Conservation (phyloP, 2,797 vertebrate genomes). For the Hydrophis major region DNA sequence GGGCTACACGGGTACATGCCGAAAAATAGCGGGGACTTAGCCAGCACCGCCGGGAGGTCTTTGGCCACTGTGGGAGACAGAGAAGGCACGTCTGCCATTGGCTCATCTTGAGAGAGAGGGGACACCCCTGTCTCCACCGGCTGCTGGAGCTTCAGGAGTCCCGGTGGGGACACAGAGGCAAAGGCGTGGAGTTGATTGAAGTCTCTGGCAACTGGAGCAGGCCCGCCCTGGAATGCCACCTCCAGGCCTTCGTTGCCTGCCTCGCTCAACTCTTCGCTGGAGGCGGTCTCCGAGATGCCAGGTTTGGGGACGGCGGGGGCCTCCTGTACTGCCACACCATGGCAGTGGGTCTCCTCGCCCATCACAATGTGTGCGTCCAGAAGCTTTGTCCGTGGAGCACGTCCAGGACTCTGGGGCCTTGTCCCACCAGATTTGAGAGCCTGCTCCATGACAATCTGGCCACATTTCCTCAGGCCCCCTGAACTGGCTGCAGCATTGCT, state of each 20-base stretch:
- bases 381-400: slow-evolving; percentile 68
- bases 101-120: slow-evolving; percentile 77
- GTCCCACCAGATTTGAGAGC: neutral
- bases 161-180: slow-evolving; percentile 38
- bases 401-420: slow-evolving; percentile 64
- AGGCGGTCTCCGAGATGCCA: slow-evolving; percentile 17
- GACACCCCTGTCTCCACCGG: neutral
- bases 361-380: slow-evolving; percentile 89
- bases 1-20: slow-evolving; percentile 68
- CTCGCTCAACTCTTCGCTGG: neutral
- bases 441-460: slow-evolving; percentile 15
- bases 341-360: slow-evolving; percentile 86
- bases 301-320: neutral
- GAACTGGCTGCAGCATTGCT: slow-evolving; percentile 59
- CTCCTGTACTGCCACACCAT: slow-evolving; percentile 48
- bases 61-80: slow-evolving; percentile 77
- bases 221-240: slow-evolving; percentile 30
- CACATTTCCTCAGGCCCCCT: slow-evolving; percentile 21
- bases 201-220: slow-evolving; percentile 48
- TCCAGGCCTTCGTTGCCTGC: slow-evolving; percentile 50
- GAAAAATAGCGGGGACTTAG: slow-evolving; percentile 33
- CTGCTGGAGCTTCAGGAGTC: slow-evolving; percentile 35
- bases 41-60: slow-evolving; percentile 17
- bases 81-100: slow-evolving; percentile 79
- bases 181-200: slow-evolving; percentile 7